A percentile compares a stretch with the other conserved stretches of the same genome.
Conservation (phyloP, 1,140 invertebrate species). For the Eumaeus atala region DNA sequence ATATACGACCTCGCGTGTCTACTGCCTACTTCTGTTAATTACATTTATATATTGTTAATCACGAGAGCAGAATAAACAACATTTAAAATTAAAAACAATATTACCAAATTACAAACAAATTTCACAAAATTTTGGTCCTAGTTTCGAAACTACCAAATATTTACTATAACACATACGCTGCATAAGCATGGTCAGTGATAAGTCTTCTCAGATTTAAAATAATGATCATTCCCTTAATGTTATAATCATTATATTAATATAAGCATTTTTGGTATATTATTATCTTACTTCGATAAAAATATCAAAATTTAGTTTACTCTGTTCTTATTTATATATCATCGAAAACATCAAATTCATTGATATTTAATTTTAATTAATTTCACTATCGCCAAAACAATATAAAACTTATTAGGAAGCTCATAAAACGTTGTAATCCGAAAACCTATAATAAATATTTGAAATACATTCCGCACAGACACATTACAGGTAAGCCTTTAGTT, state of each 20-base stretch:
- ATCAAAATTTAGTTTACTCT: conserved; percentile 15
- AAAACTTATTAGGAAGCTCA: conserved; percentile 14
- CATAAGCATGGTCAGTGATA: conserved; percentile 2
- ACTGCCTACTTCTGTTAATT: conserved; percentile 46
- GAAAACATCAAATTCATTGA: conserved; percentile 15
- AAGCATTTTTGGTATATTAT: conserved; percentile 16
- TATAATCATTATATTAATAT: conserved; percentile 11
- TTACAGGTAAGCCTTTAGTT: neutral
- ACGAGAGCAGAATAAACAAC: conserved; percentile 55
- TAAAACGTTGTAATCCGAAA: conserved; percentile 6
- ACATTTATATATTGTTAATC: conserved; percentile 56
- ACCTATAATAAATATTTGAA: neutral
- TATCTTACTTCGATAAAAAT: conserved; percentile 18
- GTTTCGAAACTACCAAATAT: conserved; percentile 23
- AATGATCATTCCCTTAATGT: neutral
- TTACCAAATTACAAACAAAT: conserved; percentile 51
- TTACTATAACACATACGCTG: conserved; percentile 10
- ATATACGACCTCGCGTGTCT: conserved; percentile 63
- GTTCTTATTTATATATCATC: conserved; percentile 13
- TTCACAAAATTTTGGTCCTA: conserved; percentile 63
- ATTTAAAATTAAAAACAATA: conserved; percentile 65
- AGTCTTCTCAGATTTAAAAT: neutral
- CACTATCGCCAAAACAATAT: neutral
- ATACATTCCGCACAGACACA: neutral
- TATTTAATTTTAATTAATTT: neutral